Evolutionary conservation across 2,113 vertebrate genomes (phyloP).

Genomic region (Mustela nigripes): DNA sequence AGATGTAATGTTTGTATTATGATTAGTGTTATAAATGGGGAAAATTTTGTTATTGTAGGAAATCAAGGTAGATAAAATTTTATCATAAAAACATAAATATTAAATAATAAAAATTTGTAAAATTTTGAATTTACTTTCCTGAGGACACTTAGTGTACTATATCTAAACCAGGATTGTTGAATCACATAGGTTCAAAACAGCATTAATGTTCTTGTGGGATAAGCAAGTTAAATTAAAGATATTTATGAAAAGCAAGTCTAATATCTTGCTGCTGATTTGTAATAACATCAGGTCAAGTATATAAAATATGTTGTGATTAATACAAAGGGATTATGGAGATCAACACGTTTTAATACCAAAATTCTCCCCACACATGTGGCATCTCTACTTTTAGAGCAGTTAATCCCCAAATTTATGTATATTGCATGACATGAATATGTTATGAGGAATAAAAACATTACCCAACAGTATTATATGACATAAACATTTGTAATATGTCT

Average conservation of each 20-base stretch:
- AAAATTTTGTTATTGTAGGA: background rate
- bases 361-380: background rate
- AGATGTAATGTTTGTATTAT: background rate
- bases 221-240: background rate
- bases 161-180: background rate
- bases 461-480: background rate
- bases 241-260: background rate
- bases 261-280: background rate
- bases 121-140: background rate
- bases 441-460: constrained; percentile 54
- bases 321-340: background rate
- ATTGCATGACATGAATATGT: constrained; percentile 35
- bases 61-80: background rate
- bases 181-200: background rate
- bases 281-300: background rate
- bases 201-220: background rate
- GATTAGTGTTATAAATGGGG: background rate
- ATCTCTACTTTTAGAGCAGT: background rate
- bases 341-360: constrained; percentile 36
- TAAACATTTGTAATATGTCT: constrained; percentile 3
- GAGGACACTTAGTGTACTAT: background rate
- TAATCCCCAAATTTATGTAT: constrained; percentile 32
- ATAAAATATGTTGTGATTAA: background rate
- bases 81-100: background rate
- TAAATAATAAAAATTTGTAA: background rate